These are phyloP conservation scores for Branchinecta lynchi DNA, from an alignment of 1,140 invertebrate species.

Conservation along the genomic window DNA sequence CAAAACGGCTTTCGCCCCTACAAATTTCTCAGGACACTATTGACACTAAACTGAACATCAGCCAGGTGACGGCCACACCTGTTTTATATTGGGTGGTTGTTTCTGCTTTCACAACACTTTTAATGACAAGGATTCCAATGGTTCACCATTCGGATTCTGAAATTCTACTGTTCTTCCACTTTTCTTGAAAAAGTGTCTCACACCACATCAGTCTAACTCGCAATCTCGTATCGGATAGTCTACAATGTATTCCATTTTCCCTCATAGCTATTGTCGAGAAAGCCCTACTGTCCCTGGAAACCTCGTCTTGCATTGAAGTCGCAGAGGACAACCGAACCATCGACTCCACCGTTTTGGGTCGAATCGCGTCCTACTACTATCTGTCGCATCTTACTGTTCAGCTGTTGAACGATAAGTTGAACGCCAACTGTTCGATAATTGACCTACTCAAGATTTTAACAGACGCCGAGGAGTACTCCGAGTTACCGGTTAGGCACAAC, in stretches of 20 bases:
- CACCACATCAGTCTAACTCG: too few relatives aligned
- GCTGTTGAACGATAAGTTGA: constrained; percentile 56
- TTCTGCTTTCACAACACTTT: too few relatives aligned
- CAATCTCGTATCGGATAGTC: not conserved
- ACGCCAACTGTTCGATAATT: constrained; percentile 44
- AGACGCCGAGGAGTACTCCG: constrained; percentile 74
- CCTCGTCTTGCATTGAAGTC: constrained; percentile 55
- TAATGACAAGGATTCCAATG: too few relatives aligned
- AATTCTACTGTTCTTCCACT: too few relatives aligned
- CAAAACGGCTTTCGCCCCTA: too few relatives aligned
- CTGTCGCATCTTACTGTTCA: constrained; percentile 80
- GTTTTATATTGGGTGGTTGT: too few relatives aligned
- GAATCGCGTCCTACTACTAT: constrained; percentile 93
- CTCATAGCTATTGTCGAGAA: constrained; percentile 53
- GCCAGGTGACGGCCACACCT: too few relatives aligned
- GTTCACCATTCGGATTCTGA: too few relatives aligned
- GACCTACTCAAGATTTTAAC: constrained; percentile 65
- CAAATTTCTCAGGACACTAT: too few relatives aligned
- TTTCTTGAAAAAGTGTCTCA: too few relatives aligned
- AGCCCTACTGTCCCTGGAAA: constrained; percentile 49
- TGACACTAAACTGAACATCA: too few relatives aligned
- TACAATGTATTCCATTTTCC: constrained; percentile 31
- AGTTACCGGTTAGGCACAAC: constrained; percentile 93
- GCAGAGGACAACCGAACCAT: constrained; percentile 45
- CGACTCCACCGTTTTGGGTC: constrained; percentile 67